Conservation (phyloP, 2,888 invertebrate species). For the Ophion ellenae region DNA sequence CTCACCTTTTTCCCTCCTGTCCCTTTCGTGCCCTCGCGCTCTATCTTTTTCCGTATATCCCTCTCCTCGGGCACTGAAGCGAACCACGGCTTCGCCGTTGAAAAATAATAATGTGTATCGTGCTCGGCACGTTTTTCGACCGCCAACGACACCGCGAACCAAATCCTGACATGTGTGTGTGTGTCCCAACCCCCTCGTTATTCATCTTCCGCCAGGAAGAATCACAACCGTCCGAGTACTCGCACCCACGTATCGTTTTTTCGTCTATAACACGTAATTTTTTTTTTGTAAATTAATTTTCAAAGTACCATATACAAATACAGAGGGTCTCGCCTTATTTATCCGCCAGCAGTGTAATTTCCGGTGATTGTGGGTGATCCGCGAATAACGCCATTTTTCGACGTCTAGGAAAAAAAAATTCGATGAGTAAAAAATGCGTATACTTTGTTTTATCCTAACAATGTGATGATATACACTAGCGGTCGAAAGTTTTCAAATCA, state of each 20-base stretch:
- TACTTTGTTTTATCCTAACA: too few species aligned
- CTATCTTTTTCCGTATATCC: slow-evolving; percentile 24
- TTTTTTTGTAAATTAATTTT: slow-evolving; percentile 43
- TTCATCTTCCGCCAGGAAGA: slow-evolving; percentile 83
- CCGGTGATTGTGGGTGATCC: too few species aligned
- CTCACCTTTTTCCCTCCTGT: slow-evolving; percentile 54
- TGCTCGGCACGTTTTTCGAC: slow-evolving; percentile 59
- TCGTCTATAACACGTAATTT: slow-evolving; percentile 3
- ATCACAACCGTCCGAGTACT: slow-evolving; percentile 73
- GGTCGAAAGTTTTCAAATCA: too few species aligned
- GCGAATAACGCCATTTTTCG: too few species aligned
- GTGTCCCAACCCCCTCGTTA: slow-evolving; percentile 76
- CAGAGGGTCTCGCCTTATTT: neutral
- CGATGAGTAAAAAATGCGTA: too few species aligned
- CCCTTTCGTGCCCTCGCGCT: slow-evolving; percentile 6
- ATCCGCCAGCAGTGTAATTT: too few species aligned
- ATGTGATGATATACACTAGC: too few species aligned
- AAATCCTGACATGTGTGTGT: slow-evolving; percentile 26
- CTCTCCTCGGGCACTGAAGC: slow-evolving; percentile 52
- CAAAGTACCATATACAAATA: neutral
- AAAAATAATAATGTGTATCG: slow-evolving; percentile 52
- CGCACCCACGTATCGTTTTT: slow-evolving; percentile 41
- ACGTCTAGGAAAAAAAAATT: too few species aligned
- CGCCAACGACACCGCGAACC: slow-evolving; percentile 54
- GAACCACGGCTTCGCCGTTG: slow-evolving; percentile 55